These are phyloP conservation scores for Lasioglossum villosulum DNA, from an alignment of 2,888 invertebrate species.

Conservation along the genomic window DNA sequence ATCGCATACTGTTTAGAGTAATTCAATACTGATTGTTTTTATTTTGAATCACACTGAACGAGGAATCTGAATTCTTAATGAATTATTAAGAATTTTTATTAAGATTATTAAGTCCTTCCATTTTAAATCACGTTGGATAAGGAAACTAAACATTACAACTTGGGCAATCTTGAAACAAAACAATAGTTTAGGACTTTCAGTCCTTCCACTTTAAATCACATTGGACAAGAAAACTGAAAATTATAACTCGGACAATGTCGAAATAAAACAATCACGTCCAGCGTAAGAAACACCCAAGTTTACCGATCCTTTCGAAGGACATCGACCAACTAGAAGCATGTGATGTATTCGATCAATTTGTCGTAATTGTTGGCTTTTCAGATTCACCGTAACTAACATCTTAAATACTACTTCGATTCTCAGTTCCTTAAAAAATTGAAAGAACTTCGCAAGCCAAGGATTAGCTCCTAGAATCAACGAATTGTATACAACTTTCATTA, in stretches of 20 bases:
- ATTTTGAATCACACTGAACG: neutral
- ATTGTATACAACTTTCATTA: neutral
- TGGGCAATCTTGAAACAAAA: neutral
- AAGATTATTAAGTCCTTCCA: neutral
- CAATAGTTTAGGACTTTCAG: neutral
- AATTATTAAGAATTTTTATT: neutral
- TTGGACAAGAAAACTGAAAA: no score
- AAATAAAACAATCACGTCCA: neutral
- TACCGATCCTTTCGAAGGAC: neutral
- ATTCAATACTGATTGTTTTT: neutral
- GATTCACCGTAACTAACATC: neutral
- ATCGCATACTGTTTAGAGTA: no score
- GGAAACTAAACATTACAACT: neutral
- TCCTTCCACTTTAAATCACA: neutral
- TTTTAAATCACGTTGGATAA: neutral
- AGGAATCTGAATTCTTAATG: neutral
- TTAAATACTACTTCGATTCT: neutral
- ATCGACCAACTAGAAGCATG: neutral
- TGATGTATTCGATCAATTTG: neutral
- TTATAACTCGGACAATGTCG: neutral
- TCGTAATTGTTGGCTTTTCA: neutral
- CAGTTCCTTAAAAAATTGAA: neutral
- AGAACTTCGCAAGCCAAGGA: neutral
- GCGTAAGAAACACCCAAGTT: neutral
- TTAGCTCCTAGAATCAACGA: neutral